Evolutionary conservation across 2,888 invertebrate species (phyloP).

Genomic region (Agelastica alni): DNA sequence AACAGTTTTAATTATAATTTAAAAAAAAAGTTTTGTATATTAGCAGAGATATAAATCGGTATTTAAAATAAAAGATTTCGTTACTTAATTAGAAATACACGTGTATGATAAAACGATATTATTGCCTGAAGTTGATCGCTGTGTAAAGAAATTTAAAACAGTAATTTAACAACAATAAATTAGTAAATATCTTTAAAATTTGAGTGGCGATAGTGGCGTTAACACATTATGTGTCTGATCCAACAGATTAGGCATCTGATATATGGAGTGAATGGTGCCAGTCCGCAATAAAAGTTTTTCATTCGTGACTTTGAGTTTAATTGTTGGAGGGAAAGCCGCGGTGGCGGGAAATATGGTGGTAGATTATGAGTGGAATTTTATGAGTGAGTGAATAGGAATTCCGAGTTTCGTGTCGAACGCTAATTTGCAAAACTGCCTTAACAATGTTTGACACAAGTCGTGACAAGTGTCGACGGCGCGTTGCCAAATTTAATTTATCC

Average conservation of each 20-base stretch:
- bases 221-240: conserved; percentile 18
- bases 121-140: no score
- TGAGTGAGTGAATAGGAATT: conserved; percentile 34
- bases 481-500: conserved; percentile 50
- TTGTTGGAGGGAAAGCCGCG: conserved; percentile 22
- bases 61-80: no score
- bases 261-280: conserved; percentile 22
- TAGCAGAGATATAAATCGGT: no score
- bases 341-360: conserved; percentile 23
- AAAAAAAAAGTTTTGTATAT: no score
- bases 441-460: conserved; percentile 51
- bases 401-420: conserved; percentile 39
- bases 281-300: conserved; percentile 23
- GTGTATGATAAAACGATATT: no score
- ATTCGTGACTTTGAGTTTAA: conserved; percentile 25
- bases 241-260: conserved; percentile 14
- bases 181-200: conserved; percentile 1
- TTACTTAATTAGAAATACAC: no score
- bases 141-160: no score
- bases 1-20: no score
- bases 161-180: conserved; percentile 4
- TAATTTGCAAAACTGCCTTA: conserved; percentile 46
- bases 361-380: conserved; percentile 32
- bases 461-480: conserved; percentile 49
- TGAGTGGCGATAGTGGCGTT: conserved; percentile 1